Percentiles rank a stretch among this genome's conserved stretches.
phyloP scores from a whole-genome alignment of 2,113 vertebrate species.

The Benitochromis conjunctus region DNA sequence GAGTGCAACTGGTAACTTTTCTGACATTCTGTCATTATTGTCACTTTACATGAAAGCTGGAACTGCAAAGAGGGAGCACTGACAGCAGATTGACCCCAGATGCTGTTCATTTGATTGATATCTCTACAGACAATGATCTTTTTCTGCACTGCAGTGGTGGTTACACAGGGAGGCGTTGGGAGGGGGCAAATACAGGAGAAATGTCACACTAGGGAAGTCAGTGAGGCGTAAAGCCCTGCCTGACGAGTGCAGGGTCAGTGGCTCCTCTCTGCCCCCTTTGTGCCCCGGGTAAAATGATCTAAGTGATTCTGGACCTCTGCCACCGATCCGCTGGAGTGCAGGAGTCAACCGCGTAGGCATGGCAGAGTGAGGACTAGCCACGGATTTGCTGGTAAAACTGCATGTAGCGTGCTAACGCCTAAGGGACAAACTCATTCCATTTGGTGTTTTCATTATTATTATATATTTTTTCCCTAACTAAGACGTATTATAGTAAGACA shows the following conservation, averaged over 20 bases:
- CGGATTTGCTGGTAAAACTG: slow-evolving; percentile 45
- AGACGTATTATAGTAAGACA: not conserved
- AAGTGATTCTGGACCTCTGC: slow-evolving; percentile 80
- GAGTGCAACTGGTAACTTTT: slow-evolving; percentile 45
- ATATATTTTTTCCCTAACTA: not conserved
- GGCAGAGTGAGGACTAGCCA: slow-evolving; percentile 42
- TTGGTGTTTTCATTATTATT: not conserved
- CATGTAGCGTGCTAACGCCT: slow-evolving; percentile 13
- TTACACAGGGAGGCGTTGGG: slow-evolving; percentile 54
- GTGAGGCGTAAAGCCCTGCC: slow-evolving; percentile 71
- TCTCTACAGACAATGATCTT: slow-evolving; percentile 73
- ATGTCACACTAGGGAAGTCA: slow-evolving; percentile 76
- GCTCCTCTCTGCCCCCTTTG: slow-evolving; percentile 73
- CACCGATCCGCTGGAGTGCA: slow-evolving; percentile 70
- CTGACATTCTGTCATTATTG: slow-evolving; percentile 71
- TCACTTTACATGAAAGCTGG: slow-evolving; percentile 70
- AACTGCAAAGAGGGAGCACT: slow-evolving; percentile 55
- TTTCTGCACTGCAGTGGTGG: slow-evolving; percentile 58
- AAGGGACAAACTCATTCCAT: slow-evolving; percentile 3
- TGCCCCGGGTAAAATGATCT: slow-evolving; percentile 82
- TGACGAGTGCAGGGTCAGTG: slow-evolving; percentile 67
- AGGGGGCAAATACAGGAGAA: slow-evolving; percentile 67
- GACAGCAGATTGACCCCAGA: slow-evolving; percentile 76
- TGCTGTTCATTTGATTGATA: slow-evolving; percentile 79
- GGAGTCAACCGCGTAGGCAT: slow-evolving; percentile 64